Base-by-base conservation (phyloP, 2,797 vertebrate genomes). In the Gymnodraco acuticeps region DNA sequence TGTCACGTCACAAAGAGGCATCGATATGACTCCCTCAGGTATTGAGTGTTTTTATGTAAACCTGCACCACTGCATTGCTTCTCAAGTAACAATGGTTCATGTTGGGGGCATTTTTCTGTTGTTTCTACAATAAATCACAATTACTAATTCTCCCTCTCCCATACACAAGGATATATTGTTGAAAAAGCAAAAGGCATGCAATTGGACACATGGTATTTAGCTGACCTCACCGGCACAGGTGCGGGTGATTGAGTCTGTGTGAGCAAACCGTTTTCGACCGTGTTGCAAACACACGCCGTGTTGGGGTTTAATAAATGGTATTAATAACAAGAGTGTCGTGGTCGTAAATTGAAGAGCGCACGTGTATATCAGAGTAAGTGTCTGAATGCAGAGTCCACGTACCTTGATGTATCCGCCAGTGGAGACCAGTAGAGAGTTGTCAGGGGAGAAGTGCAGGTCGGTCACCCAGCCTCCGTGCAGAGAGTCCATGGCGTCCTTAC, bases 401-500 rank as follows among this genome's bases (percentile, higher is more conserved):
- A 99, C 98, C 96, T 98, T 98, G 61, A 99, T 93, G 86, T 96
- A 96, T 16, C 97, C 97, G 3, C 97, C 97, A 9, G 95, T 96
- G 1, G 98, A 99, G 47, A 98, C 96, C 50, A 99, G 95, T 54
- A 95, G 91, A 70, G 92, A 92, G 90, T 94, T 81, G 73, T 98
- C 95, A 3, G 96, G 95, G 75, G 97, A 98, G 90, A 99, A 99
- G 80, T 95, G 95, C 75, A 99, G 93, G 91, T 97, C 96, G 0
- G 96, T 98, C 82, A 99, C 95, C 98, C 98, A 99, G 52, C 97
- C 97, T 47, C 96, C 96, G 0, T 98, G 96, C 3, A 96, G 94
- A 0, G 95, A 96, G 70, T 96, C 95, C 92, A 95, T 95, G 80
- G 93, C 96, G 0, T 98, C 96, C 79, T 94, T 90, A 20, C 90